Conservation (phyloP, 2,797 vertebrate species). For the Sebastolobus altivelis region DNA sequence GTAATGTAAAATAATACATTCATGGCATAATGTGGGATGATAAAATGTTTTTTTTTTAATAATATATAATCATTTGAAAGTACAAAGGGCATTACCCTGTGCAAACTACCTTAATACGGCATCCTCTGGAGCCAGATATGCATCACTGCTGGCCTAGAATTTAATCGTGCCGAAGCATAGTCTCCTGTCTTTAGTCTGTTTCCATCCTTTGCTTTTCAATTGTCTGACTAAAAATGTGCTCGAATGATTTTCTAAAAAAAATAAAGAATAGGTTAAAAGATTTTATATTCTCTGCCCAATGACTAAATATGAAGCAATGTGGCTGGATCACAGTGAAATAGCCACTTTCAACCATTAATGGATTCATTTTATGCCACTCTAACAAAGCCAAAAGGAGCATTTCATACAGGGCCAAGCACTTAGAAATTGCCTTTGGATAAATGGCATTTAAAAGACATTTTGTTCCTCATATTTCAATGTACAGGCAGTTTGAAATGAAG, state of each 20-base stretch:
- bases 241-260: neutral
- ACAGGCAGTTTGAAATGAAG: neutral
- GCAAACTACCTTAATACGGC: neutral
- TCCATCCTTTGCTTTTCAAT: neutral
- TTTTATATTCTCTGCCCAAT: neutral
- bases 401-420: neutral
- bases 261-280: neutral
- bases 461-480: neutral
- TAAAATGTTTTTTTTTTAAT: neutral
- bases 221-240: neutral
- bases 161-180: conserved; percentile 18
- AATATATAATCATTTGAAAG: conserved; percentile 23
- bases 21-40: conserved; percentile 5
- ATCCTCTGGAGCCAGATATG: conserved; percentile 6
- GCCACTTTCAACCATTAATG: neutral
- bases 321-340: neutral
- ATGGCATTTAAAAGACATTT: neutral
- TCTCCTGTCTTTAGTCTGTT: neutral
- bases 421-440: neutral
- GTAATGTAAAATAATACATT: conserved; percentile 40
- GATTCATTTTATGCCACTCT: neutral
- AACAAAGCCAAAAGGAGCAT: neutral
- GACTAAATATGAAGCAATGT: neutral
- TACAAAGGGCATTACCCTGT: conserved; percentile 16
- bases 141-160: conserved; percentile 13